Evolutionary conservation across 2,888 invertebrate species (phyloP).

Genomic region (Strigamia transsilvanica): DNA sequence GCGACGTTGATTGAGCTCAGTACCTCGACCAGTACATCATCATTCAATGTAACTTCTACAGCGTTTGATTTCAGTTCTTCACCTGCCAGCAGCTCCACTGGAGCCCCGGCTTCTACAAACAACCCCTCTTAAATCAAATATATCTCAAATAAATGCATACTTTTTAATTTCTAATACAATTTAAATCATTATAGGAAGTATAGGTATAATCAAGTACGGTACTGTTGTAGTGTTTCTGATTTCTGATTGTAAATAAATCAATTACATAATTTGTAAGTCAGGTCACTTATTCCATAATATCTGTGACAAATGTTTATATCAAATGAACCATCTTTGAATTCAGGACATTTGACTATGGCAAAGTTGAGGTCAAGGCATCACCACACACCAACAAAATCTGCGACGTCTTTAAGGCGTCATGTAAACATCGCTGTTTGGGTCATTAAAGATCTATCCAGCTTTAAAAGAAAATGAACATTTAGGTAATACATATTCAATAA

Average conservation of each 20-base stretch:
- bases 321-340: background rate
- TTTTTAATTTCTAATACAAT: background rate
- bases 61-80: slow-evolving; percentile 3
- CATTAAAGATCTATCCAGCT: too few species aligned
- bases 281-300: slow-evolving; percentile 3
- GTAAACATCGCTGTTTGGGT: too few species aligned
- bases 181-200: background rate
- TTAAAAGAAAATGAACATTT: background rate
- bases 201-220: background rate
- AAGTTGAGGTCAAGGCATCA: too few species aligned
- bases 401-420: too few species aligned
- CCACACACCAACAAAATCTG: too few species aligned
- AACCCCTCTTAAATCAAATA: slow-evolving; percentile 9
- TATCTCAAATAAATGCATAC: background rate
- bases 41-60: slow-evolving; percentile 4
- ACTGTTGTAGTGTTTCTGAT: background rate
- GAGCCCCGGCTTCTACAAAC: slow-evolving; percentile 9
- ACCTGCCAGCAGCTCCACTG: slow-evolving; percentile 5
- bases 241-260: slow-evolving; percentile 14
- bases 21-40: background rate
- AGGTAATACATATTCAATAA: background rate
- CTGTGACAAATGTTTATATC: slow-evolving; percentile 1
- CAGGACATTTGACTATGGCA: background rate
- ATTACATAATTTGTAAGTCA: background rate
- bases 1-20: slow-evolving; percentile 9